Evolutionary conservation across 2,888 invertebrate genomes (phyloP).

Genomic region (Mythimna vitellina): DNA sequence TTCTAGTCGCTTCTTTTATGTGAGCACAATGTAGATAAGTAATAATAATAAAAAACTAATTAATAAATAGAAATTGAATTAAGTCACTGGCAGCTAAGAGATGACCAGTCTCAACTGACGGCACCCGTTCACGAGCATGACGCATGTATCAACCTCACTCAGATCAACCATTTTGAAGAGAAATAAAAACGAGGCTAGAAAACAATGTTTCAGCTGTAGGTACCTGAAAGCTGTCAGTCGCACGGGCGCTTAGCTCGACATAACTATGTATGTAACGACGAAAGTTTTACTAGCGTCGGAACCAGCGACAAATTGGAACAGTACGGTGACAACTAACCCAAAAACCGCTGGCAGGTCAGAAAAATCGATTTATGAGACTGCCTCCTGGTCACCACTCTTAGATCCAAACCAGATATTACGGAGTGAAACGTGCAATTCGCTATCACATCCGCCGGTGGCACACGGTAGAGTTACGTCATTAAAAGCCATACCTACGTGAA

Average conservation of each 20-base stretch:
- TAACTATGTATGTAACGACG: constrained; percentile 16
- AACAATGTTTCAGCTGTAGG: not conserved
- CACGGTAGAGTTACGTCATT: constrained; percentile 74
- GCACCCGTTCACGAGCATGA: too few relatives aligned
- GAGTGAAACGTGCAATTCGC: constrained; percentile 30
- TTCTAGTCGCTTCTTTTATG: too few relatives aligned
- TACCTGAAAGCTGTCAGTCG: not conserved
- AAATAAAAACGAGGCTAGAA: not conserved
- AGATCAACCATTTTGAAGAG: too few relatives aligned
- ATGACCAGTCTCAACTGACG: too few relatives aligned
- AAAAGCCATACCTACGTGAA: constrained; percentile 74
- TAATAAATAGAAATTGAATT: too few relatives aligned
- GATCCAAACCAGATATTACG: constrained; percentile 39
- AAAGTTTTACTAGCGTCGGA: constrained; percentile 29
- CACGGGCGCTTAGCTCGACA: constrained; percentile 12
- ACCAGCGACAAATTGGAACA: constrained; percentile 30
- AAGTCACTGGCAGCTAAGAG: too few relatives aligned
- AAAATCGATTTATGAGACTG: constrained; percentile 36
- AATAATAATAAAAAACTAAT: too few relatives aligned
- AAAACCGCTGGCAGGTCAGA: constrained; percentile 23
- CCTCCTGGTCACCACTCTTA: constrained; percentile 41
- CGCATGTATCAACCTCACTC: too few relatives aligned
- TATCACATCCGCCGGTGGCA: constrained; percentile 43
- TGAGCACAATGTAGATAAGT: too few relatives aligned
- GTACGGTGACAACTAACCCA: constrained; percentile 7